Conservation (phyloP, 2,888 invertebrate genomes). For the Polymixis flavicincta region DNA sequence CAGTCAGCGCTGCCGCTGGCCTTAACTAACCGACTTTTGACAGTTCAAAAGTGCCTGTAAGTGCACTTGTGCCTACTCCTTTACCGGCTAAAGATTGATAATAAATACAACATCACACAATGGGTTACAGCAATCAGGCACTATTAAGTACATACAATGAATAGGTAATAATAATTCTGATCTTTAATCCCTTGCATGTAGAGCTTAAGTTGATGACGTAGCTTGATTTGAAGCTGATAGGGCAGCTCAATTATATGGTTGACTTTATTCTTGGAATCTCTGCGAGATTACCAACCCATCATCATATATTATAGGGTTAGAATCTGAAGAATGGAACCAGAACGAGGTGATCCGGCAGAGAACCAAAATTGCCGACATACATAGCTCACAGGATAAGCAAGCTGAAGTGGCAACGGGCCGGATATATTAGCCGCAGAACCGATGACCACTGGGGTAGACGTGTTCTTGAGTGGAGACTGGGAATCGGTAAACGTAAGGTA, state of each 20-base stretch:
- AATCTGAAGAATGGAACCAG: not conserved
- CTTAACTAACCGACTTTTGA: too few species aligned
- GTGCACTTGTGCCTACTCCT: not conserved
- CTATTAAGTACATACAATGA: constrained; percentile 27
- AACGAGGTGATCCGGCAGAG: too few species aligned
- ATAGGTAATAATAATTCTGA: constrained; percentile 48
- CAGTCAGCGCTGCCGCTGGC: too few species aligned
- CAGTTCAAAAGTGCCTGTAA: too few species aligned
- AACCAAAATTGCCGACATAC: too few species aligned
- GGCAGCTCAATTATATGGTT: not conserved
- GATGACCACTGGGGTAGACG: too few species aligned
- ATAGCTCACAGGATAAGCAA: too few species aligned
- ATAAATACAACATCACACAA: constrained; percentile 16
- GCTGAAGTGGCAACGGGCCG: too few species aligned
- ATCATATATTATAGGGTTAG: not conserved
- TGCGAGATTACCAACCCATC: not conserved
- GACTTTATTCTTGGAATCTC: not conserved
- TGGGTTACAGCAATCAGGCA: constrained; percentile 35
- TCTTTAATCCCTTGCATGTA: constrained; percentile 35
- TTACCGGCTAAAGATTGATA: not conserved
- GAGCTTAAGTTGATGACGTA: constrained; percentile 26
- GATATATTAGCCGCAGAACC: too few species aligned
- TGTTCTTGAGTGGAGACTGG: too few species aligned
- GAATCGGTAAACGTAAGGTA: too few species aligned
- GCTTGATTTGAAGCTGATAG: constrained; percentile 10